These are phyloP conservation scores for Laterallus jamaicensis DNA, from an alignment of 2,113 vertebrate species.

Conservation along the genomic window DNA sequence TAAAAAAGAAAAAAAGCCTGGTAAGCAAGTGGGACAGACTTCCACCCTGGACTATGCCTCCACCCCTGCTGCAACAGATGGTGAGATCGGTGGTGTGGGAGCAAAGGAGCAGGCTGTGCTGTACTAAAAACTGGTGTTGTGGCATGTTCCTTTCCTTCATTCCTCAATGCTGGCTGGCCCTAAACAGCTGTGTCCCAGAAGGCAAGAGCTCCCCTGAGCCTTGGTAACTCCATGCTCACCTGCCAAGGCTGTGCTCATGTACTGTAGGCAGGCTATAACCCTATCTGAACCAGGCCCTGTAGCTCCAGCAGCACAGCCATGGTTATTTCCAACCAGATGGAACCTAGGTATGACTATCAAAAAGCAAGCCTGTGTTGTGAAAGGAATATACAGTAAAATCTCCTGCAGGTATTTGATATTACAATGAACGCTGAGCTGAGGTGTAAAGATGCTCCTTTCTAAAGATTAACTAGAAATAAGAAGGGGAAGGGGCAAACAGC, in stretches of 20 bases:
- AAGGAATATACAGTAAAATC: background rate
- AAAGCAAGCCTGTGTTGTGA: background rate
- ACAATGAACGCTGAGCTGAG: background rate
- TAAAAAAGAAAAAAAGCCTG: background rate
- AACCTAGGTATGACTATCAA: background rate
- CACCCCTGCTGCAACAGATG: background rate
- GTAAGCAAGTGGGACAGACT: background rate
- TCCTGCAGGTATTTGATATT: background rate
- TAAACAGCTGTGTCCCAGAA: background rate
- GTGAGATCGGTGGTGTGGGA: rapidly evolving
- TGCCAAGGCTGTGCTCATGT: background rate
- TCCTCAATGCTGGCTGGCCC: background rate
- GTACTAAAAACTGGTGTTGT: background rate
- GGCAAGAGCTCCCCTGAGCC: background rate
- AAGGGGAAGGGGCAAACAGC: background rate
- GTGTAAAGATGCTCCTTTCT: background rate
- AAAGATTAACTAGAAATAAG: background rate
- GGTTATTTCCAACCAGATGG: background rate
- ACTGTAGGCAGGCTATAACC: background rate
- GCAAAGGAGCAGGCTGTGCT: background rate
- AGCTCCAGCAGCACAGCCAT: background rate
- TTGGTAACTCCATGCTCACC: background rate
- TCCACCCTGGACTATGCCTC: background rate
- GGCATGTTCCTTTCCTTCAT: background rate
- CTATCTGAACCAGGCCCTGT: background rate